phyloP scores from a whole-genome alignment of 2,797 vertebrate species.

The Cryptoblepharus egeriae region DNA sequence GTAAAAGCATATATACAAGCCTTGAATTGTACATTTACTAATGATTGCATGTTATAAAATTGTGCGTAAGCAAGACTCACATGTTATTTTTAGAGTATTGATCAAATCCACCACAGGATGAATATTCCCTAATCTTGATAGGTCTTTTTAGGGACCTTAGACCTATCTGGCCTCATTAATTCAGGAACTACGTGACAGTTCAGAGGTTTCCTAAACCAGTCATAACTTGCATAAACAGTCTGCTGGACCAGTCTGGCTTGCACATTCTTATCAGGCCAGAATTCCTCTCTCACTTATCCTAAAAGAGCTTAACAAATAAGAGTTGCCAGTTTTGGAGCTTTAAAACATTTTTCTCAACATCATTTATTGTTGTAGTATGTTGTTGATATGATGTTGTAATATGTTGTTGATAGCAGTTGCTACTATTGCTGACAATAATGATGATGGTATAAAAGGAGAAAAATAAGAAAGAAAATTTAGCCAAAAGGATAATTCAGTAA shows the following conservation, averaged over 20 bases:
- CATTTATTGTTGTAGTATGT: background rate
- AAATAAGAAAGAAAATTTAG: background rate
- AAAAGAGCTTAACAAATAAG: slow-evolving; percentile 35
- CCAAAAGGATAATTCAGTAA: background rate
- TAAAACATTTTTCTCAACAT: no score
- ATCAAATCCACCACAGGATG: slow-evolving; percentile 65
- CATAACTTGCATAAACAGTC: slow-evolving; percentile 70
- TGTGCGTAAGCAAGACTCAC: slow-evolving; percentile 52
- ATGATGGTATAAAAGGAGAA: background rate
- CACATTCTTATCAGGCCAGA: slow-evolving; percentile 49
- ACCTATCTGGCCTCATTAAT: slow-evolving; percentile 76
- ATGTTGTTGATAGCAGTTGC: no score
- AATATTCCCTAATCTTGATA: slow-evolving; percentile 74
- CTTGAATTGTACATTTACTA: background rate
- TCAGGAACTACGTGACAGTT: slow-evolving; percentile 75
- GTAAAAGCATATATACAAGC: background rate
- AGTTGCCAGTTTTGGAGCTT: background rate
- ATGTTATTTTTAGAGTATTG: slow-evolving; percentile 63
- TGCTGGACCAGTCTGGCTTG: slow-evolving; percentile 49
- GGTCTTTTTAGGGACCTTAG: slow-evolving; percentile 74
- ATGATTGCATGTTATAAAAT: slow-evolving; percentile 45
- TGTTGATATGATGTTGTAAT: no score
- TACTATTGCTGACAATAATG: background rate
- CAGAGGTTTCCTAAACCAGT: slow-evolving; percentile 73
- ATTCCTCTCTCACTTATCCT: slow-evolving; percentile 37